Evolutionary conservation across 1,140 invertebrate genomes (phyloP).

Genomic region (Bombus affinis): DNA sequence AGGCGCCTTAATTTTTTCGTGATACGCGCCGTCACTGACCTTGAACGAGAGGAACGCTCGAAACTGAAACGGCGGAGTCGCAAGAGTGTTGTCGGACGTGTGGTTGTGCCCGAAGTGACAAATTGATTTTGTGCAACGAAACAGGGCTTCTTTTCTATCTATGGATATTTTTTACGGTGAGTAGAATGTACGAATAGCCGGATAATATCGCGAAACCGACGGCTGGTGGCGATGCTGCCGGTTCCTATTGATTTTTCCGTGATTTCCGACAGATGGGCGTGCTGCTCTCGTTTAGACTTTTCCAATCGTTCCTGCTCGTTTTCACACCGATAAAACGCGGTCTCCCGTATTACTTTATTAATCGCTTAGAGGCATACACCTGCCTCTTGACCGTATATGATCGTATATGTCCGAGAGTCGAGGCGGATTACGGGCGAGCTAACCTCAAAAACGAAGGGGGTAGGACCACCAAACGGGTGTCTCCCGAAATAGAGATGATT

Average conservation of each 20-base stretch:
- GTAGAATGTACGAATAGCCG: slow-evolving; percentile 32
- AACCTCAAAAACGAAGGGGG: slow-evolving; percentile 71
- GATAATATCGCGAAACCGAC: slow-evolving; percentile 41
- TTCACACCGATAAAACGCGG: not conserved
- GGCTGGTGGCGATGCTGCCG: slow-evolving; percentile 32
- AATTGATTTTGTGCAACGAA: slow-evolving; percentile 68
- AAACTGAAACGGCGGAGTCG: slow-evolving; percentile 71
- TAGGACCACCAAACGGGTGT: slow-evolving; percentile 68
- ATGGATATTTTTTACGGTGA: slow-evolving; percentile 72
- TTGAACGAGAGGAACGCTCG: slow-evolving; percentile 63
- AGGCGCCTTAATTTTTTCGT: slow-evolving; percentile 31
- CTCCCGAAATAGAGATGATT: slow-evolving; percentile 76
- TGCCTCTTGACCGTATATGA: no score
- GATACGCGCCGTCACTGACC: slow-evolving; percentile 27
- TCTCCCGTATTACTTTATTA: not conserved
- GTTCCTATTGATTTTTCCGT: slow-evolving; percentile 65
- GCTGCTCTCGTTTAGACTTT: slow-evolving; percentile 49
- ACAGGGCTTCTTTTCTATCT: slow-evolving; percentile 53
- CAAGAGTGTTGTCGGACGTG: slow-evolving; percentile 71
- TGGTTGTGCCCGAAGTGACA: slow-evolving; percentile 71
- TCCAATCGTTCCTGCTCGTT: slow-evolving; percentile 8
- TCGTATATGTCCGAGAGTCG: not conserved
- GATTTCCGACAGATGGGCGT: slow-evolving; percentile 69
- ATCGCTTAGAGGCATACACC: not conserved
- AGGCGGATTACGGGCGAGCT: slow-evolving; percentile 47